Percentiles rank a stretch among this genome's conserved stretches.
These are phyloP conservation scores for Sarotherodon lohbergeri DNA, from an alignment of 2,113 vertebrate genomes.

Conservation along the genomic window DNA sequence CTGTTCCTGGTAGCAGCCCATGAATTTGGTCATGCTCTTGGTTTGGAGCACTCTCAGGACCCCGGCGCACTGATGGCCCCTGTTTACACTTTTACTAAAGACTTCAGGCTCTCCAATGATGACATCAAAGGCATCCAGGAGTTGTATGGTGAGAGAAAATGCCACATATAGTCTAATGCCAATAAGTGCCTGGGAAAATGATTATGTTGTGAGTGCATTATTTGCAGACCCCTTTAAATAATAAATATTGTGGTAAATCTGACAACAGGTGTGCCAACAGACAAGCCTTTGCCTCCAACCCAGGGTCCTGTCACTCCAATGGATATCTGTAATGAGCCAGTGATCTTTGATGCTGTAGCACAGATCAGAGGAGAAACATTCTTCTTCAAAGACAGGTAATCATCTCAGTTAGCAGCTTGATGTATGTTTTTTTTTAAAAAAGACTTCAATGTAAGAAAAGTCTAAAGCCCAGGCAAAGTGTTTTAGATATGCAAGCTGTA, in stretches of 20 bases:
- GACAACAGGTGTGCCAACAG: conserved; percentile 74
- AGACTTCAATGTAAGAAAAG: not conserved
- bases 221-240: not conserved
- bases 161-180: not conserved
- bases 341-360: conserved; percentile 87
- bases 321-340: conserved; percentile 85
- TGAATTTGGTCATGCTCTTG: conserved; percentile 96
- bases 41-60: conserved; percentile 94
- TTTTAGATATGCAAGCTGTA: not conserved
- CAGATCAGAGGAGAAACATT: conserved; percentile 94
- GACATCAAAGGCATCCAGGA: conserved; percentile 94
- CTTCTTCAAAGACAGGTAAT: conserved; percentile 97
- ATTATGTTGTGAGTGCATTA: not conserved
- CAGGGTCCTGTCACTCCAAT: conserved; percentile 88
- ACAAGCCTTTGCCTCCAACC: conserved; percentile 81
- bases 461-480: not conserved
- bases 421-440: not conserved
- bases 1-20: conserved; percentile 97
- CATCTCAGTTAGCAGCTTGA: not conserved
- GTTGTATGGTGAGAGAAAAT: conserved; percentile 82
- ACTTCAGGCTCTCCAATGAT: conserved; percentile 89
- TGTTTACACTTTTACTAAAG: conserved; percentile 91
- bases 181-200: not conserved
- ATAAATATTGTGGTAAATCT: not conserved
- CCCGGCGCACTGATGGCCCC: conserved; percentile 94